phyloP scores from a whole-genome alignment of 2,797 vertebrate species.

The Dryobates pubescens region DNA sequence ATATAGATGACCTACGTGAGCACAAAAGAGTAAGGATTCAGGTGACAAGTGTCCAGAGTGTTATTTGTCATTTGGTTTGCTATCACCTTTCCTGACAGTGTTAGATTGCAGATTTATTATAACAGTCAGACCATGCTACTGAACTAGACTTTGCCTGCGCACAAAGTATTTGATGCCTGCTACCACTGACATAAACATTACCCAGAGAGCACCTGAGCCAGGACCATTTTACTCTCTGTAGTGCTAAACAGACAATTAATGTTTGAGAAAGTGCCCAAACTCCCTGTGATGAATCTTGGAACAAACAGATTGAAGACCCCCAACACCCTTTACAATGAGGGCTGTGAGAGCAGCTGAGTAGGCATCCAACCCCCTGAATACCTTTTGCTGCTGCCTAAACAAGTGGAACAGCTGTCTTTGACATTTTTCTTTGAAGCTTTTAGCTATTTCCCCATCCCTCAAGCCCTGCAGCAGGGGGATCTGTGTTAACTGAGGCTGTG shows the following conservation, averaged over 20 bases:
- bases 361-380: not conserved
- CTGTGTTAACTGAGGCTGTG: not conserved
- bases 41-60: fast-evolving
- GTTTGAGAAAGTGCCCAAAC: not conserved
- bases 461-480: not conserved
- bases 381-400: not conserved
- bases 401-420: not conserved
- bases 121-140: not conserved
- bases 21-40: not conserved
- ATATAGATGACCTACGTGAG: not conserved
- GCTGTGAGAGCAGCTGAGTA: not conserved
- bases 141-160: not conserved
- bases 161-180: not conserved
- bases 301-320: not conserved
- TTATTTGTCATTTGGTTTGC: not conserved
- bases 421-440: not conserved
- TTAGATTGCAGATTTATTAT: not conserved
- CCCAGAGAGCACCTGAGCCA: not conserved
- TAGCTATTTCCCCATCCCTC: not conserved
- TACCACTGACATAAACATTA: not conserved
- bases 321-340: not conserved
- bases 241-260: fast-evolving
- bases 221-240: not conserved
- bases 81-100: not conserved
- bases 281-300: not conserved